Percentiles rank a stretch among this genome's conserved stretches.
Evolutionary conservation across 2,113 vertebrate species (phyloP).

Genomic region (Melospiza melodia): DNA sequence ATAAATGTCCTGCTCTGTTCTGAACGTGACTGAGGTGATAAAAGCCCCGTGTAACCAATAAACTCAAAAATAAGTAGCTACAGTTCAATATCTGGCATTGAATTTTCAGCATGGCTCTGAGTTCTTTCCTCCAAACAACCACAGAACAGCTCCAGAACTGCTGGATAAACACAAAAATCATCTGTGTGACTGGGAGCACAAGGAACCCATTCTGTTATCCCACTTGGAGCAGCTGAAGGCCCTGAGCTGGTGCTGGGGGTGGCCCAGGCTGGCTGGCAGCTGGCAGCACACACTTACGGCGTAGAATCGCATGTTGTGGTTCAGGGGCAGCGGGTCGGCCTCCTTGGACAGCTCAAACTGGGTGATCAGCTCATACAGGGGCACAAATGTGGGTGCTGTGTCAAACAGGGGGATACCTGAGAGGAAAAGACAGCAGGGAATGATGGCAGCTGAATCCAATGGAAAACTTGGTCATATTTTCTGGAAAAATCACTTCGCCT

Average conservation of each 20-base stretch:
- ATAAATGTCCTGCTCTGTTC: not conserved
- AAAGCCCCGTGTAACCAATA: no score
- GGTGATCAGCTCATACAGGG: slow-evolving; percentile 91
- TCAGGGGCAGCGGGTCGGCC: slow-evolving; percentile 69
- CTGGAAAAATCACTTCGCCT: no score
- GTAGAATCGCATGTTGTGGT: slow-evolving; percentile 93
- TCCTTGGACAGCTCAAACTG: slow-evolving; percentile 91
- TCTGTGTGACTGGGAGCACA: no score
- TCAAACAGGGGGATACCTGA: slow-evolving; percentile 92
- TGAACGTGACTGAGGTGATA: no score
- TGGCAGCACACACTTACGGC: slow-evolving; percentile 79
- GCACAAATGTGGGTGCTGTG: slow-evolving; percentile 78
- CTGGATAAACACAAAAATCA: not conserved
- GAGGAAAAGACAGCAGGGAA: not conserved
- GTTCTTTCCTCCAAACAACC: not conserved
- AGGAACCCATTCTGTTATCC: not conserved
- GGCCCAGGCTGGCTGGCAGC: accelerated
- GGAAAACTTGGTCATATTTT: not conserved
- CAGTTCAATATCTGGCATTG: no score
- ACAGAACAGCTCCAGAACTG: not conserved
- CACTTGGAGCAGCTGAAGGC: accelerated
- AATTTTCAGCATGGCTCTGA: no score
- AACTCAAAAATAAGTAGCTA: no score
- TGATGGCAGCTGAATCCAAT: no score
- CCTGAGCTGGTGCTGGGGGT: accelerated